Conservation (phyloP, 1,140 invertebrate genomes). For the Araneus ventricosus region DNA sequence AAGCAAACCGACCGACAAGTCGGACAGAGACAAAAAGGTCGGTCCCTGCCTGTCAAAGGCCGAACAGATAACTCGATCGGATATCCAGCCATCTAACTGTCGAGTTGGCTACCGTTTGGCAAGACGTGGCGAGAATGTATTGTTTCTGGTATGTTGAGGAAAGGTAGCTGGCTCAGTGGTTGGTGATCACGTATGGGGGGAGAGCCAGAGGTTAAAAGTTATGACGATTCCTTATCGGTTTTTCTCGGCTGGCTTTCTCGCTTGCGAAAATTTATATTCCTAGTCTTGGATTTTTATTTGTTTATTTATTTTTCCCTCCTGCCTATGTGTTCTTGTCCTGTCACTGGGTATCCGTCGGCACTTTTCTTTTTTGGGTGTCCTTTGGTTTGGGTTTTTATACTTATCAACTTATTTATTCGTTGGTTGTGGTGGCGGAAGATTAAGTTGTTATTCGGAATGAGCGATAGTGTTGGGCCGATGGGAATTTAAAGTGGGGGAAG, state of each 20-base stretch:
- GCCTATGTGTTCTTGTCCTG: constrained; percentile 2
- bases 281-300: not conserved
- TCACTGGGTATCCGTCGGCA: constrained; percentile 13
- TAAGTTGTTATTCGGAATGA: constrained; percentile 51
- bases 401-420: not conserved
- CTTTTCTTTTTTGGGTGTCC: constrained; percentile 1
- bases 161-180: too few species aligned
- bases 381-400: not conserved
- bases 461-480: not conserved
- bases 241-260: constrained; percentile 41
- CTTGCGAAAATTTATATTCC: constrained; percentile 29
- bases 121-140: constrained; percentile 27
- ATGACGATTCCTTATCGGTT: constrained; percentile 41
- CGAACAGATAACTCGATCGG: constrained; percentile 2
- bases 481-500: constrained; percentile 25
- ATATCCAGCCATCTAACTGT: not conserved
- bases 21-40: constrained; percentile 11
- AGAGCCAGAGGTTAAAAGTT: constrained; percentile 43
- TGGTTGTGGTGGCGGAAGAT: not conserved
- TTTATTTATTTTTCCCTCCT: not conserved
- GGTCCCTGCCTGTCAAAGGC: not conserved
- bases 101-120: constrained; percentile 25
- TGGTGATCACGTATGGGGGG: not conserved
- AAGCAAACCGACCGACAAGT: not conserved
- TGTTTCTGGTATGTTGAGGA: not conserved